Conservation (phyloP, 2,888 invertebrate genomes). For the Alsophila aescularia region DNA sequence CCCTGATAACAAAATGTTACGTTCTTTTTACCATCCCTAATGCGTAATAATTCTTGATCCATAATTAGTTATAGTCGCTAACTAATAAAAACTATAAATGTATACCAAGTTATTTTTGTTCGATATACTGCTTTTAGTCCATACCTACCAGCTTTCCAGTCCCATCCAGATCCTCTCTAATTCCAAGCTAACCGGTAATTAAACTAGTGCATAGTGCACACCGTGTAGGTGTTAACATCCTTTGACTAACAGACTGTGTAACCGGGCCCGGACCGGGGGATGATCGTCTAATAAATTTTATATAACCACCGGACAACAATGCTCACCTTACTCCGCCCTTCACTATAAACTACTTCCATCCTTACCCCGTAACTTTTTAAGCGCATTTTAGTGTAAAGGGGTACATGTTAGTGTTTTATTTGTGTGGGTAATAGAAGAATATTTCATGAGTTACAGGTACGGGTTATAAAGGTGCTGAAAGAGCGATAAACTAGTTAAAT, state of each 20-base stretch:
- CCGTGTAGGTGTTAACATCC: constrained; percentile 50
- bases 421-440: constrained; percentile 31
- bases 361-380: constrained; percentile 6
- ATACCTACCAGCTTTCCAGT: too few species aligned
- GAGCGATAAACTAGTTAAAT: constrained; percentile 43
- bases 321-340: constrained; percentile 9
- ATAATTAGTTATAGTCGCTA: too few species aligned
- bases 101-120: too few species aligned
- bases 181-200: constrained; percentile 46
- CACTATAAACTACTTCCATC: constrained; percentile 26
- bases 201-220: constrained; percentile 58
- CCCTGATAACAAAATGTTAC: too few species aligned
- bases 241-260: constrained; percentile 60
- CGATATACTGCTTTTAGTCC: too few species aligned
- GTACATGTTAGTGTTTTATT: constrained; percentile 19
- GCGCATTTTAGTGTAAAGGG: neutral
- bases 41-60: too few species aligned
- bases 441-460: constrained; percentile 41
- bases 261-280: constrained; percentile 41
- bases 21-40: too few species aligned
- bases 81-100: too few species aligned
- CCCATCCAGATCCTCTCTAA: constrained; percentile 40
- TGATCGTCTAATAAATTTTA: constrained; percentile 55
- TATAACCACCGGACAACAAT: constrained; percentile 41
- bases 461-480: constrained; percentile 34